A percentile compares a stretch with the other conserved stretches of the same genome.
phyloP scores from a whole-genome alignment of 2,113 vertebrate species.

The Phocoena phocoena region DNA sequence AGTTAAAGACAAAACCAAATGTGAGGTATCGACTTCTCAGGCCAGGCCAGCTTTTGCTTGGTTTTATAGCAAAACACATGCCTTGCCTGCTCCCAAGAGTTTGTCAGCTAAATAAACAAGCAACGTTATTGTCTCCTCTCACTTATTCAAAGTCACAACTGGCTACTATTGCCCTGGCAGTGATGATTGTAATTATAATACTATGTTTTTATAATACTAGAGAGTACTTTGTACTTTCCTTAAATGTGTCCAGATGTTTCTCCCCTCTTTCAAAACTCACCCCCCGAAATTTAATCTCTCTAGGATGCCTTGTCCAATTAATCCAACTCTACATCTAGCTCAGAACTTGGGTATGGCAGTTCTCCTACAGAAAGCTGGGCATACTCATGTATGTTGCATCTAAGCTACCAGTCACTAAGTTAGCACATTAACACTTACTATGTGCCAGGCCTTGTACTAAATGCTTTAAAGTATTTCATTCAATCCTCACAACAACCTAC shows the following conservation, averaged over 20 bases:
- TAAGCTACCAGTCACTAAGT: neutral
- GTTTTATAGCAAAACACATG: neutral
- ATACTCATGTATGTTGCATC: neutral
- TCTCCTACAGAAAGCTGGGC: neutral
- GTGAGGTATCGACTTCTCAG: neutral
- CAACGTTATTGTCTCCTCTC: neutral
- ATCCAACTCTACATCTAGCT: neutral
- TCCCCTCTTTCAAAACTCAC: neutral
- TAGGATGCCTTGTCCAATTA: neutral
- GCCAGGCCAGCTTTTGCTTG: neutral
- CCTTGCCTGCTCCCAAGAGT: neutral
- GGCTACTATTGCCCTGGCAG: neutral
- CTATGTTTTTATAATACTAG: neutral
- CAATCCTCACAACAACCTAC: neutral
- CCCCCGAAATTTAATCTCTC: neutral
- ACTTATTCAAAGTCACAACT: neutral
- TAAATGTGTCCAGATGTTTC: neutral
- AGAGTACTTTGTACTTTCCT: neutral
- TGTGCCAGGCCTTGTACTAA: neutral
- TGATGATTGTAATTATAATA: neutral
- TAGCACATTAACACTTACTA: neutral
- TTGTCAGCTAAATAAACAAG: neutral
- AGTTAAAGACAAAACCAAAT: neutral
- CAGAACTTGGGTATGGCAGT: neutral
- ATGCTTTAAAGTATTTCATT: neutral